Conservation (phyloP, 2,888 invertebrate species). For the Blastobasis lacticolella region DNA sequence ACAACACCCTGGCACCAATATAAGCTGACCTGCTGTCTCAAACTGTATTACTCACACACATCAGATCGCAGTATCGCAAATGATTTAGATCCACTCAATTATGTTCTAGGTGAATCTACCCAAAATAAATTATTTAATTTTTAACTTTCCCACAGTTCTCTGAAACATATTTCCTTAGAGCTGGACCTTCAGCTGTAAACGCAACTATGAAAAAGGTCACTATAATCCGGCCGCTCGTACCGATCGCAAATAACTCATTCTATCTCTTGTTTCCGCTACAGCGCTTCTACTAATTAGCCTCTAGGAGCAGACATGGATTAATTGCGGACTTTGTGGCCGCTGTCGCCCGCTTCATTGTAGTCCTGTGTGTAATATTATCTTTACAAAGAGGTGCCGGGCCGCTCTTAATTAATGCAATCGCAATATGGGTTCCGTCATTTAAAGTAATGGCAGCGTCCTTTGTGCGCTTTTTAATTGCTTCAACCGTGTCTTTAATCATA, state of each 20-base stretch:
- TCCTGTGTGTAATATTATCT: constrained; percentile 42
- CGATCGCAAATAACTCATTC: constrained; percentile 55
- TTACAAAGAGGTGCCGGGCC: constrained; percentile 49
- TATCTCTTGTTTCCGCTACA: constrained; percentile 62
- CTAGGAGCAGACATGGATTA: constrained; percentile 63
- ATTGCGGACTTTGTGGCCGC: constrained; percentile 48
- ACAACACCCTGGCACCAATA: constrained; percentile 9
- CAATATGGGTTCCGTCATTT: constrained; percentile 34
- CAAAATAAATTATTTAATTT: too few relatives aligned
- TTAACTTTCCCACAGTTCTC: too few relatives aligned
- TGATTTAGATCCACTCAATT: too few relatives aligned
- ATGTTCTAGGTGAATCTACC: too few relatives aligned
- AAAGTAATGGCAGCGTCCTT: constrained; percentile 38
- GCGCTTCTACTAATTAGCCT: constrained; percentile 61
- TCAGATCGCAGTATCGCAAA: too few relatives aligned
- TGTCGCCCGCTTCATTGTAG: constrained; percentile 14
- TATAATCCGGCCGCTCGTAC: constrained; percentile 23
- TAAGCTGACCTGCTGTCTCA: background rate
- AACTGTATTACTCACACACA: background rate
- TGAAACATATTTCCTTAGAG: background rate
- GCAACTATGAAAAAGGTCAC: constrained; percentile 2
- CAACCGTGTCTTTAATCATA: too few relatives aligned
- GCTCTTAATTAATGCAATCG: constrained; percentile 62
- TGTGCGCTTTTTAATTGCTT: constrained; percentile 15
- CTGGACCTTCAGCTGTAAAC: background rate